Conservation (phyloP, 2,888 invertebrate genomes). For the Atethmia centrago region DNA sequence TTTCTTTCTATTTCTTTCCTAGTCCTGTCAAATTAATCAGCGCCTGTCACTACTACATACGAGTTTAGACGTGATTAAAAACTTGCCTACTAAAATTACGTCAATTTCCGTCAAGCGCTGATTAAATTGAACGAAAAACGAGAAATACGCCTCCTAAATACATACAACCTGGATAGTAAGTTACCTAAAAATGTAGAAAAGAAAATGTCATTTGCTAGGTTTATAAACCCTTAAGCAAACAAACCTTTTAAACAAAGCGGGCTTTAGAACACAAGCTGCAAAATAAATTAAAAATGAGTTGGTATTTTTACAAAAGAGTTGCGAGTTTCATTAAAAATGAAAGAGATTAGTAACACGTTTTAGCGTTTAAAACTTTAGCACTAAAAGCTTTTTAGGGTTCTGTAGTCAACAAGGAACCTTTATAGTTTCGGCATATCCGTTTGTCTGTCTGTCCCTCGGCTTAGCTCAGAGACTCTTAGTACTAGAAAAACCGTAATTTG, state of each 20-base stretch:
- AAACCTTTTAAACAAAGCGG: conserved; percentile 36
- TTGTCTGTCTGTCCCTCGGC: no score
- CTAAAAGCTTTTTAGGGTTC: conserved; percentile 48
- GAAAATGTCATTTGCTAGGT: conserved; percentile 5
- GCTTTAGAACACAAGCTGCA: conserved; percentile 15
- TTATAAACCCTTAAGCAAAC: conserved; percentile 11
- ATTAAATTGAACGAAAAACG: no score
- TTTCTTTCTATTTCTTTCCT: no score
- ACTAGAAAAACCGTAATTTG: no score
- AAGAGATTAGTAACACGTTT: conserved; percentile 50
- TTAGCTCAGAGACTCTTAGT: no score
- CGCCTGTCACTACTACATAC: no score
- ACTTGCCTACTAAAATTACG: no score
- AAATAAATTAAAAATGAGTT: conserved; percentile 43
- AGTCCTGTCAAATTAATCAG: no score
- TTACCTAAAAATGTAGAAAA: neutral
- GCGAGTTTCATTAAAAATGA: conserved; percentile 54
- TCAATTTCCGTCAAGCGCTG: no score
- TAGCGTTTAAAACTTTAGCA: conserved; percentile 47
- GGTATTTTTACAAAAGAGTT: conserved; percentile 37
- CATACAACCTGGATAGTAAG: neutral
- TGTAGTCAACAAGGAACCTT: no score
- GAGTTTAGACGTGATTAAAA: no score
- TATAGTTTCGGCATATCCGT: no score
- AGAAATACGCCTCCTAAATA: neutral